A percentile compares a stretch with the other conserved stretches of the same genome.
phyloP scores from a whole-genome alignment of 2,888 invertebrate species.

The Notodonta dromedarius region DNA sequence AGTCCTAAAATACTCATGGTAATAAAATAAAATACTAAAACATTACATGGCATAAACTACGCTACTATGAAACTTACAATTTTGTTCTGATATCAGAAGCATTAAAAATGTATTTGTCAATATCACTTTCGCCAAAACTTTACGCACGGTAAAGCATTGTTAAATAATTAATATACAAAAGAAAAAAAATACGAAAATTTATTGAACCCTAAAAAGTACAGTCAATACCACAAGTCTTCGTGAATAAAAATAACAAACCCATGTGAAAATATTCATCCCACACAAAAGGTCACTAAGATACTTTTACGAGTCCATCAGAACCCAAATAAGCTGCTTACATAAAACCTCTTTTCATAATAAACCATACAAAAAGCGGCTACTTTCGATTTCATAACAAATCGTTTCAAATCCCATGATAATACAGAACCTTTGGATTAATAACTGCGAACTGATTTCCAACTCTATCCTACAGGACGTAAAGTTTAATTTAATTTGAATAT shows the following conservation, averaged over 20 bases:
- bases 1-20: too few relatives aligned
- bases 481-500: conserved; percentile 17
- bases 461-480: conserved; percentile 17
- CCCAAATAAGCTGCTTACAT: conserved; percentile 52
- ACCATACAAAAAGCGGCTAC: conserved; percentile 46
- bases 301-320: conserved; percentile 41
- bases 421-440: conserved; percentile 59
- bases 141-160: too few relatives aligned
- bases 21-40: too few relatives aligned
- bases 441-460: conserved; percentile 15
- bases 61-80: too few relatives aligned
- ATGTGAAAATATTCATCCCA: neutral
- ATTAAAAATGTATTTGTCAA: too few relatives aligned
- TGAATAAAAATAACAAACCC: neutral
- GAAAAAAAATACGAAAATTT: too few relatives aligned
- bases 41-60: too few relatives aligned
- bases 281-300: conserved; percentile 32
- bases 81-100: too few relatives aligned
- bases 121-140: too few relatives aligned
- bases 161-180: too few relatives aligned
- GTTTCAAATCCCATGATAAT: conserved; percentile 72
- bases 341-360: conserved; percentile 46
- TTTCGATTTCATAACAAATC: conserved; percentile 71
- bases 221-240: neutral
- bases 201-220: neutral